Evolutionary conservation across 2,113 vertebrate species (phyloP).

Genomic region (Vulpes vulpes): DNA sequence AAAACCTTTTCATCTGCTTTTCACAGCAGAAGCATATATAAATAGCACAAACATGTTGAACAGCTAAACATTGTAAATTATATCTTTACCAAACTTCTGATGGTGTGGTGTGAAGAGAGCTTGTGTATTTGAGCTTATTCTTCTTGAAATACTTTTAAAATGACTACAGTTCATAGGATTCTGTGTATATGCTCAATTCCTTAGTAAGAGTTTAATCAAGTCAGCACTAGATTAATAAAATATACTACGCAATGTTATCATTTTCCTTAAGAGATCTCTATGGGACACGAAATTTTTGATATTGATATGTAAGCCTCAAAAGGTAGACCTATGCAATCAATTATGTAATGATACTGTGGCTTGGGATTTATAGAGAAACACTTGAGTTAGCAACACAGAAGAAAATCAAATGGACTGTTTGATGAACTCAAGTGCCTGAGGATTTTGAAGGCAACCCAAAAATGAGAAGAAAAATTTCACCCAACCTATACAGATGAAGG

Average conservation of each 20-base stretch:
- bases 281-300: slow-evolving; percentile 19
- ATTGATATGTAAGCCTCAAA: slow-evolving; percentile 37
- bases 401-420: slow-evolving; percentile 69
- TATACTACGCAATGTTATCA: not conserved
- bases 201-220: not conserved
- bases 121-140: not conserved
- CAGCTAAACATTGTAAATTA: not conserved
- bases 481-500: slow-evolving; percentile 11
- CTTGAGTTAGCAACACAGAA: slow-evolving; percentile 56
- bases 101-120: not conserved
- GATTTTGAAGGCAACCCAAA: not conserved
- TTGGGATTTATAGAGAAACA: slow-evolving; percentile 61
- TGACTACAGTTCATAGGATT: not conserved
- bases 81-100: not conserved
- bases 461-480: slow-evolving; percentile 24
- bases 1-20: not conserved
- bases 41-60: not conserved
- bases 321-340: slow-evolving; percentile 35
- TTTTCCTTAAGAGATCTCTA: slow-evolving; percentile 26
- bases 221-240: slow-evolving; percentile 30
- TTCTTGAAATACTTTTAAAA: not conserved
- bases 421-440: slow-evolving; percentile 37
- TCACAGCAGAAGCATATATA: not conserved
- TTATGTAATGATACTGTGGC: slow-evolving; percentile 37
- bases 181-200: not conserved